Evolutionary conservation across 2,888 invertebrate species (phyloP).

Genomic region (Leptogaster cylindrica): DNA sequence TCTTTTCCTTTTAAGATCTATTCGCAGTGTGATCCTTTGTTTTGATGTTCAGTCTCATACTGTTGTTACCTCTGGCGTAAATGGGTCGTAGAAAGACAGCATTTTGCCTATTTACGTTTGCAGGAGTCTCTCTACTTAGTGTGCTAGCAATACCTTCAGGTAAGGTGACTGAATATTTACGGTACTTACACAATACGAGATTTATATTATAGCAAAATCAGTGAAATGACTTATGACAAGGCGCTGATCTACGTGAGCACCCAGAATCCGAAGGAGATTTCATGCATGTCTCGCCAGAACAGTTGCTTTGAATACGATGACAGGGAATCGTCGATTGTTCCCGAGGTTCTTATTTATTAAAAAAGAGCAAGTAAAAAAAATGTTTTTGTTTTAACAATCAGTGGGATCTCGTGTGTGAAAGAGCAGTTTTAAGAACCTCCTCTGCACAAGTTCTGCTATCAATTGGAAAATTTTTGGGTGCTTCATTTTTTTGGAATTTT

Average conservation of each 20-base stretch:
- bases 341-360: constrained; percentile 56
- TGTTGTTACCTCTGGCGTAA: too few species aligned
- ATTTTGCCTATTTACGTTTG: too few species aligned
- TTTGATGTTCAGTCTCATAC: too few species aligned
- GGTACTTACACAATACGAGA: constrained; percentile 61
- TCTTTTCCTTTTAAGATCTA: too few species aligned
- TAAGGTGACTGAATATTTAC: too few species aligned
- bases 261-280: constrained; percentile 53
- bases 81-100: too few species aligned
- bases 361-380: background rate
- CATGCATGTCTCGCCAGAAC: constrained; percentile 58
- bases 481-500: constrained; percentile 62
- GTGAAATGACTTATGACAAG: constrained; percentile 60
- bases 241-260: constrained; percentile 58
- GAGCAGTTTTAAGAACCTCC: constrained; percentile 63
- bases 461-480: constrained; percentile 66
- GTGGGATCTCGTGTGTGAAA: constrained; percentile 66
- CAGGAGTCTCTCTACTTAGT: too few species aligned
- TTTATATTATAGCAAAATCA: constrained; percentile 62
- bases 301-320: constrained; percentile 53
- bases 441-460: constrained; percentile 64
- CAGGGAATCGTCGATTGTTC: constrained; percentile 61
- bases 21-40: too few species aligned
- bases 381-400: too few species aligned
- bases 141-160: too few species aligned